A percentile compares a stretch with the other conserved stretches of the same genome.
phyloP scores from a whole-genome alignment of 2,888 invertebrate genomes.

The Macrosiphum euphorbiae region DNA sequence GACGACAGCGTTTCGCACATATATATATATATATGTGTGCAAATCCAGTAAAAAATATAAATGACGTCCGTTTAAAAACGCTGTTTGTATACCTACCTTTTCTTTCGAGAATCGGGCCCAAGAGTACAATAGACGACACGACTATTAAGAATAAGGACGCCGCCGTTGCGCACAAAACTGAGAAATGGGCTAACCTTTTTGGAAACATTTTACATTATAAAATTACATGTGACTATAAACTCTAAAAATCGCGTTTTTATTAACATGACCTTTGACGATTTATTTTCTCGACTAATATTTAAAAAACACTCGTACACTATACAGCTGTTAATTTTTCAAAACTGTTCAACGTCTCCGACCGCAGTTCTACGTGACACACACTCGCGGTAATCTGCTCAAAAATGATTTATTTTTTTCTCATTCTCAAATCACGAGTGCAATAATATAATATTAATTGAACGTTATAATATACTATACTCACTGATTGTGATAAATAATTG shows the following conservation, averaged over 20 bases:
- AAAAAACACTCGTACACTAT: no score
- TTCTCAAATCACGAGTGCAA: neutral
- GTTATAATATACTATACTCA: neutral
- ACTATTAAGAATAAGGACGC: neutral
- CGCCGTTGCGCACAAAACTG: neutral
- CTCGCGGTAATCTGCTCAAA: neutral
- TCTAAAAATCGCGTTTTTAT: neutral
- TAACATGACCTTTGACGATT: neutral
- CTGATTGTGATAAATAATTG: neutral
- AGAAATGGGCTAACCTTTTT: neutral
- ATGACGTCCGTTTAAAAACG: neutral
- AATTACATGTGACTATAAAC: neutral
- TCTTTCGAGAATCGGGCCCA: neutral
- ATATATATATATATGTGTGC: no score
- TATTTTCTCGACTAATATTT: neutral
- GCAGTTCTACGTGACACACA: neutral
- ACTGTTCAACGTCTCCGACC: neutral
- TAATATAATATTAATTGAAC: neutral
- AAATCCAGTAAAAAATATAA: constrained; percentile 4
- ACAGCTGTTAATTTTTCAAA: neutral
- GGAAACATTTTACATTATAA: neutral
- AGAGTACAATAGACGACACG: neutral
- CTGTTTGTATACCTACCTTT: neutral
- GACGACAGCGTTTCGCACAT: neutral
- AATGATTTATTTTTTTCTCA: neutral